These are phyloP conservation scores for Drosophila nigromelanica DNA, from an alignment of 1,140 invertebrate genomes.

Conservation along the genomic window DNA sequence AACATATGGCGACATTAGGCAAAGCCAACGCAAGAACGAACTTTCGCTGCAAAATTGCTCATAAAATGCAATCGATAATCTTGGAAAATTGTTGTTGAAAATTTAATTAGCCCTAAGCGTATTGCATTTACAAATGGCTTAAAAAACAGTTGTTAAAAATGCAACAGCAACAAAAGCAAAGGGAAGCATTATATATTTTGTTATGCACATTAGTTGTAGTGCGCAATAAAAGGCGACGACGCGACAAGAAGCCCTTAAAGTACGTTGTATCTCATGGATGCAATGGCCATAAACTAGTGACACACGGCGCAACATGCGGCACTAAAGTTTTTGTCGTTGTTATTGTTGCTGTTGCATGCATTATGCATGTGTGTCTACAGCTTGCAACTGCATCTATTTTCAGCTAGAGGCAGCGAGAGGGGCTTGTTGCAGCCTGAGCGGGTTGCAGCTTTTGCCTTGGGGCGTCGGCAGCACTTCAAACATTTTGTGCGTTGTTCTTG, in stretches of 20 bases:
- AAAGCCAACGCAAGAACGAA: constrained; percentile 13
- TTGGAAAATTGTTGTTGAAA: constrained; percentile 39
- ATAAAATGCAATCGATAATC: constrained; percentile 59
- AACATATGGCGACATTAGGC: constrained; percentile 34
- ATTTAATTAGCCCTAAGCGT: constrained; percentile 73
- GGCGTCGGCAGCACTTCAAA: constrained; percentile 68
- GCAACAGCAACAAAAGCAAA: neutral
- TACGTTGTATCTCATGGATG: constrained; percentile 58
- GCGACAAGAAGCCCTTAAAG: constrained; percentile 68
- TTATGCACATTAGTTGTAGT: constrained; percentile 45
- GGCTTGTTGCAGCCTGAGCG: neutral
- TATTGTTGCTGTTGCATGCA: constrained; percentile 31
- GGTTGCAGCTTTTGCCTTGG: constrained; percentile 48
- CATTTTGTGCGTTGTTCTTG: constrained; percentile 67
- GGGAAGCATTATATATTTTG: constrained; percentile 43
- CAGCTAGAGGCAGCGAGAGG: constrained; percentile 9
- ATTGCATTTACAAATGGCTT: constrained; percentile 46
- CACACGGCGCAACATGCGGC: constrained; percentile 54
- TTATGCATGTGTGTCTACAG: constrained; percentile 42
- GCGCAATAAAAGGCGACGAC: constrained; percentile 32
- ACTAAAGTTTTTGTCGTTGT: constrained; percentile 4
- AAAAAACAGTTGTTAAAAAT: constrained; percentile 4
- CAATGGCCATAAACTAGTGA: constrained; percentile 64
- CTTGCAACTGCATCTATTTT: constrained; percentile 39
- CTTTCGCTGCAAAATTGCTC: constrained; percentile 29